phyloP scores from a whole-genome alignment of 2,113 vertebrate species.

The Eulemur rufifrons region DNA sequence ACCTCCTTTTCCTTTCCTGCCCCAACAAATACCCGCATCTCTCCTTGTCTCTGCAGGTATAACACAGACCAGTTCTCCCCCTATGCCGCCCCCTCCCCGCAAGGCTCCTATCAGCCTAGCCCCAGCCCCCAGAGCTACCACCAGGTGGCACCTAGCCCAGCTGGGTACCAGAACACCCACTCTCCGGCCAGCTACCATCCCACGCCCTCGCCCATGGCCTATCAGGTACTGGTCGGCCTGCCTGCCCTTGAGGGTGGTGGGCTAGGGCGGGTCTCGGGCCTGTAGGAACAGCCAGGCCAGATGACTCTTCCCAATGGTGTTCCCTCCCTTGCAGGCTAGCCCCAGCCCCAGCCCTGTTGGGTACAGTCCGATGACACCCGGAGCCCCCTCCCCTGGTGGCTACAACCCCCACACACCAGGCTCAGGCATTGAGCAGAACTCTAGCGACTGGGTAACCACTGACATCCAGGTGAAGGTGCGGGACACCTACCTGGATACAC shows the following conservation, averaged over 20 bases:
- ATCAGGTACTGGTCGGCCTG: conserved; percentile 87
- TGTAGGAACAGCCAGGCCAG: neutral
- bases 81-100: conserved; percentile 93
- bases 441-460: conserved; percentile 95
- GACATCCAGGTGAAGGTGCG: conserved; percentile 95
- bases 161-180: conserved; percentile 96
- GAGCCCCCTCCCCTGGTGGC: conserved; percentile 94
- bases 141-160: conserved; percentile 94
- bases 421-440: conserved; percentile 94
- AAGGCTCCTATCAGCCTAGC: conserved; percentile 96
- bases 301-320: neutral
- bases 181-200: conserved; percentile 97
- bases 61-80: conserved; percentile 97
- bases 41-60: conserved; percentile 86
- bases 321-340: conserved; percentile 86
- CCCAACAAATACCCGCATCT: neutral
- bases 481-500: conserved; percentile 92
- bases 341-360: conserved; percentile 95
- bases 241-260: neutral
- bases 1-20: neutral
- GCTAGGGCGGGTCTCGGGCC: neutral
- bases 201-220: conserved; percentile 95
- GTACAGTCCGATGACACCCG: conserved; percentile 97
- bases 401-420: conserved; percentile 96
- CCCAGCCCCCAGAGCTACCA: conserved; percentile 97